A percentile compares a stretch with the other conserved stretches of the same genome.
Conservation (phyloP, 2,888 invertebrate species). For the Melanostoma scalare region DNA sequence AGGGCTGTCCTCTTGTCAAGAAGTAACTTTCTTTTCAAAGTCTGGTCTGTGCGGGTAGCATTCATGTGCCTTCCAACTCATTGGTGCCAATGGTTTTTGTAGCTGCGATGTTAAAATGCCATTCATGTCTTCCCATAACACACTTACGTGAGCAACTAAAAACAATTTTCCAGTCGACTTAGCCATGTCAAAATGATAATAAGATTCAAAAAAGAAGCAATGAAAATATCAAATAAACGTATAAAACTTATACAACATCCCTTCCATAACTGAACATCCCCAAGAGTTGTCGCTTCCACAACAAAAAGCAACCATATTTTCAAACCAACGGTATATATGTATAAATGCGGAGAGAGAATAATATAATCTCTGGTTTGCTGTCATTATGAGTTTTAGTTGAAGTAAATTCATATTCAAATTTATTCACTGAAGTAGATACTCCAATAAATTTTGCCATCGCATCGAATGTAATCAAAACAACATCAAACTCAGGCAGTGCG, state of each 20-base stretch:
- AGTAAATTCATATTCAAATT: constrained; percentile 66
- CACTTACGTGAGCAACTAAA: constrained; percentile 48
- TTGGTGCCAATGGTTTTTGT: too few species aligned
- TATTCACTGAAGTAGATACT: constrained; percentile 68
- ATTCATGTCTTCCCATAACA: not conserved
- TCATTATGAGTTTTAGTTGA: constrained; percentile 66
- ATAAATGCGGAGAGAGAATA: not conserved
- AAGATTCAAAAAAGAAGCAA: constrained; percentile 62
- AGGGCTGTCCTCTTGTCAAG: too few species aligned
- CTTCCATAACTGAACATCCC: constrained; percentile 8
- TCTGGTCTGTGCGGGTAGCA: too few species aligned
- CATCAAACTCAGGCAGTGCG: constrained; percentile 54
- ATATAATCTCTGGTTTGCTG: constrained; percentile 59
- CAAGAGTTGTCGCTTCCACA: not conserved
- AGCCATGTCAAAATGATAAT: constrained; percentile 64
- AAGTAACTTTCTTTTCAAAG: too few species aligned
- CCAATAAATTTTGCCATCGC: constrained; percentile 59
- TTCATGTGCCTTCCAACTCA: too few species aligned
- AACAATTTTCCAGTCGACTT: constrained; percentile 70
- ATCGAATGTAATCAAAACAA: constrained; percentile 65
- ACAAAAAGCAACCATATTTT: constrained; percentile 22
- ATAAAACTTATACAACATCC: constrained; percentile 2
- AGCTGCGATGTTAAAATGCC: too few species aligned
- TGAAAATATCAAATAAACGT: constrained; percentile 63
- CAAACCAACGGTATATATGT: not conserved